These are phyloP conservation scores for Oceanodroma tethys DNA, from an alignment of 2,113 vertebrate genomes.

Conservation along the genomic window DNA sequence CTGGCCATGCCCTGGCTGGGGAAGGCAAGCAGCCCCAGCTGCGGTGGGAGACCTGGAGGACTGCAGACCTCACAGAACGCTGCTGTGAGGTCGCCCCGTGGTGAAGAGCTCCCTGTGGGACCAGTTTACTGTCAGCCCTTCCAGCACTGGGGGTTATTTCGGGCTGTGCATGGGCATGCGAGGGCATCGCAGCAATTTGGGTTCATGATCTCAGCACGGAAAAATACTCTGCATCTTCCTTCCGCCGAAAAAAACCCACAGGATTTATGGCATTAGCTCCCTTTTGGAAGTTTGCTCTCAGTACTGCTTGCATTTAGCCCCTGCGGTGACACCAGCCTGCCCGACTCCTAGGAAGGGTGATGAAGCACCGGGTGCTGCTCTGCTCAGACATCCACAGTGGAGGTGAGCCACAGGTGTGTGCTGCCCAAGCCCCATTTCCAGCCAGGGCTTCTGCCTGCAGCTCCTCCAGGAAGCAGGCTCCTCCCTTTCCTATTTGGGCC, in stretches of 20 bases:
- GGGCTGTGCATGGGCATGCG: fast-evolving
- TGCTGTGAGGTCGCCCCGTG: fast-evolving
- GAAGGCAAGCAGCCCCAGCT: neutral
- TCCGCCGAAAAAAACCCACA: fast-evolving
- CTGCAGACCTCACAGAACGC: neutral
- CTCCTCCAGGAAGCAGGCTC: neutral
- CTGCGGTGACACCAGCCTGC: neutral
- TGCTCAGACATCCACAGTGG: fast-evolving
- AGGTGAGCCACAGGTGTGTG: fast-evolving
- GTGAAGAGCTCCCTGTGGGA: fast-evolving
- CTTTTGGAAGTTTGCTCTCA: fast-evolving
- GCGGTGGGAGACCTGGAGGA: neutral
- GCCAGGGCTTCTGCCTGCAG: neutral
- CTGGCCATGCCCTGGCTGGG: neutral
- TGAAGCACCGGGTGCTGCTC: neutral
- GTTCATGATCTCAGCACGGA: neutral
- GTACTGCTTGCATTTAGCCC: neutral
- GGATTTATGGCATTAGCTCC: neutral
- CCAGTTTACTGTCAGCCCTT: neutral
- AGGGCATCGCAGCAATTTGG: neutral
- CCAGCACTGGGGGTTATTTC: neutral
- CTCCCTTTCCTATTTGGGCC: neutral
- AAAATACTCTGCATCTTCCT: neutral
- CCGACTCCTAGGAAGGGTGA: fast-evolving
- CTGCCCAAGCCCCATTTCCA: neutral